Percentiles rank a stretch among this genome's conserved stretches.
These are phyloP conservation scores for Seriola rivoliana DNA, from an alignment of 2,113 vertebrate genomes.

Conservation along the genomic window DNA sequence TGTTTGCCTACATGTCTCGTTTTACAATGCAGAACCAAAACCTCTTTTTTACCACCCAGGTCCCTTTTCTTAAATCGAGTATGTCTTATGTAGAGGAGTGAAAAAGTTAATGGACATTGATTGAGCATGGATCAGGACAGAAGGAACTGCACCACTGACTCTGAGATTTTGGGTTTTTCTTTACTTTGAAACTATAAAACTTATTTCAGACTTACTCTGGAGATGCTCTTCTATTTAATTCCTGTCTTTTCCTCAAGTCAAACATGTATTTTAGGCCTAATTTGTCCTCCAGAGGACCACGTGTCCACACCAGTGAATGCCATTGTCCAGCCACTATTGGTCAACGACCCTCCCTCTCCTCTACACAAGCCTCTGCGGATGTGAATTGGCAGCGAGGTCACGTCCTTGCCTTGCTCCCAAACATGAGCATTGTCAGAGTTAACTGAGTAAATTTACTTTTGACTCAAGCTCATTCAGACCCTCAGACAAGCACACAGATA, in stretches of 20 bases:
- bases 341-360: slow-evolving; percentile 62
- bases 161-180: background rate
- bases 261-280: slow-evolving; percentile 19
- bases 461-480: slow-evolving; percentile 77
- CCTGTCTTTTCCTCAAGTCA: background rate
- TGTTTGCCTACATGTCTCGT: slow-evolving; percentile 79
- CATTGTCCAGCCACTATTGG: slow-evolving; percentile 57
- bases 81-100: slow-evolving; percentile 23
- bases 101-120: slow-evolving; percentile 26
- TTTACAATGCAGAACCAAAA: slow-evolving; percentile 71
- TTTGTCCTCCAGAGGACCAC: slow-evolving; percentile 16
- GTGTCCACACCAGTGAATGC: slow-evolving; percentile 42
- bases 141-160: background rate
- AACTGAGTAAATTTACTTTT: slow-evolving; percentile 84
- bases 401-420: slow-evolving; percentile 82
- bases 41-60: slow-evolving; percentile 45
- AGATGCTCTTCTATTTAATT: background rate
- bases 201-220: background rate
- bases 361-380: slow-evolving; percentile 57
- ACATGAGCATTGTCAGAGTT: slow-evolving; percentile 82
- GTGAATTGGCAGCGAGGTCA: slow-evolving; percentile 82
- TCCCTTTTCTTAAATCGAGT: slow-evolving; percentile 32
- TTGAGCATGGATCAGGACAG: background rate
- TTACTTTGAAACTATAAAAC: background rate
- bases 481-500: slow-evolving; percentile 63